Conservation (phyloP, 2,888 invertebrate species). For the Nephrotoma appendiculata region DNA sequence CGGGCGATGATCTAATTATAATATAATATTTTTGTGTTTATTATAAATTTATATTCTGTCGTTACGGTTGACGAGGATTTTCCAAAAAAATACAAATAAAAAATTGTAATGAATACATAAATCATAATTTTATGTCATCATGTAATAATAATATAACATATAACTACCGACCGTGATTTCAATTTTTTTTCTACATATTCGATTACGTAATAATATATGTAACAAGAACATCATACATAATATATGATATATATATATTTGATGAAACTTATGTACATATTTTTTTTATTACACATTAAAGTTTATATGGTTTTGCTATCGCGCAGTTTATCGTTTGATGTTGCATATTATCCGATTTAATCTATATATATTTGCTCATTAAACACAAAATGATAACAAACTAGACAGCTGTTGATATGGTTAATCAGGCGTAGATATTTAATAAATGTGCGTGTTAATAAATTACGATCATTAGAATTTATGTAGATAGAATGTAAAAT, state of each 20-base stretch:
- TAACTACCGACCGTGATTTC: background rate
- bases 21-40: background rate
- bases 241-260: background rate
- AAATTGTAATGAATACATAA: background rate
- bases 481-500: too few species aligned
- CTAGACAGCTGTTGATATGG: background rate
- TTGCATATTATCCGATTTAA: background rate
- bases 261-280: background rate
- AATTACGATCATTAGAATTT: too few species aligned
- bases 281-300: background rate
- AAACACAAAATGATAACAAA: background rate
- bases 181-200: background rate
- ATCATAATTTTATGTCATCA: background rate
- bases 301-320: background rate
- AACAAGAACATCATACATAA: background rate
- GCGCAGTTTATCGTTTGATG: background rate
- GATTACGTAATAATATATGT: background rate
- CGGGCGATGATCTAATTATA: background rate
- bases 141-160: background rate
- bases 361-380: background rate
- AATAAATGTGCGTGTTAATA: too few species aligned
- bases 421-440: background rate
- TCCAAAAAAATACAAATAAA: background rate
- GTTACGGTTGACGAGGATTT: background rate
- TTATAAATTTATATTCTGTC: background rate